Percentiles rank a stretch among this genome's conserved stretches.
These are phyloP conservation scores for Lamellibrachia columna DNA, from an alignment of 2,888 invertebrate species.

Conservation along the genomic window DNA sequence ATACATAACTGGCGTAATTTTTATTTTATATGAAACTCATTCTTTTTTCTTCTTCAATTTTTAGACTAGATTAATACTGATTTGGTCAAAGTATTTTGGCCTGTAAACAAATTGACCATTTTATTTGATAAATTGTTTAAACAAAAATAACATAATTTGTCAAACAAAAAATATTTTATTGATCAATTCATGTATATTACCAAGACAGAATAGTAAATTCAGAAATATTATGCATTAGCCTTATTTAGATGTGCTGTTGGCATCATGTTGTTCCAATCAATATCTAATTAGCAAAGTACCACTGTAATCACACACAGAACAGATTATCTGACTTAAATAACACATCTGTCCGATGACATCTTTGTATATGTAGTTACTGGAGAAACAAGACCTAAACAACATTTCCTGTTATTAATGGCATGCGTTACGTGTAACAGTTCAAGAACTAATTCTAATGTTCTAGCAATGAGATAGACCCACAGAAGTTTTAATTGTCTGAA, in stretches of 20 bases:
- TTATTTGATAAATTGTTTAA: neutral
- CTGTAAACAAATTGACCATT: neutral
- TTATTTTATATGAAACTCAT: too few relatives aligned
- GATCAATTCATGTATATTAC: neutral
- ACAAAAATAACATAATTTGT: neutral
- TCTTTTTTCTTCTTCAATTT: neutral
- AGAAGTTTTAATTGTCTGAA: too few relatives aligned
- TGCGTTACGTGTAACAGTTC: too few relatives aligned
- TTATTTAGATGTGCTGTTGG: neutral
- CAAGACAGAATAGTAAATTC: neutral
- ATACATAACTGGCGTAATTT: too few relatives aligned
- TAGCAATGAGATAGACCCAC: too few relatives aligned
- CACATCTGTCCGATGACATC: neutral
- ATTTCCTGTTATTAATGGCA: neutral
- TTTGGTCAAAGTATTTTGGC: neutral
- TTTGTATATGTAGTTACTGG: neutral
- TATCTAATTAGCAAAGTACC: slow-evolving; percentile 16
- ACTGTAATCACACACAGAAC: neutral
- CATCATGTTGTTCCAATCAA: neutral
- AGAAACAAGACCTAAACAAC: neutral
- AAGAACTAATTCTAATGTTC: too few relatives aligned
- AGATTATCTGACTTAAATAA: neutral
- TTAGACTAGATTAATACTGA: neutral
- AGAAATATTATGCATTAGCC: neutral
- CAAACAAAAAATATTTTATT: neutral